Evolutionary conservation across 2,797 vertebrate species (phyloP), one percentile per base, ranked within the genome.

Genomic region (Sylvilagus floridanus): DNA sequence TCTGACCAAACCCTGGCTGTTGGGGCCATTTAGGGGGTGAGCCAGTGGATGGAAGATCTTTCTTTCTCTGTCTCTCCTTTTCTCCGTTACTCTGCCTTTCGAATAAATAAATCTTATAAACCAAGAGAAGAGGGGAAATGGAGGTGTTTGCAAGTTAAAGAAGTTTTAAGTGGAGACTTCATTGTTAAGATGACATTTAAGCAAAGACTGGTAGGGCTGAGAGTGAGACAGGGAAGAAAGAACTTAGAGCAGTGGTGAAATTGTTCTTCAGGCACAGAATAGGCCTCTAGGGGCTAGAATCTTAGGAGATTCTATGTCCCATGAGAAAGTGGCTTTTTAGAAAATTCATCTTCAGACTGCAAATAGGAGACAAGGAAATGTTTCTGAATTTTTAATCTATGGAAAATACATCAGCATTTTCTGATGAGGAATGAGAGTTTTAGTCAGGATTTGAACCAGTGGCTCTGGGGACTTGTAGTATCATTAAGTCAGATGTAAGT

Each of bases 381-480:
- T 89, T 88, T 73, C 32, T 83, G 69, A 76, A 28, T 4, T 87
- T 28, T n/a, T 71, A 21, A 65, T 50, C 82, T 85, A 28, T 12
- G n/a, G 35, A 94, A 76, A 73, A 90, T 84, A 63, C 24, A 76
- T 28, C 78, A 84, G 54, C 19, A 50, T 96, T 94, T 96, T 91
- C 72, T 84, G 26, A 84, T 65, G 63, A 90, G 57, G 28, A 88
- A 68, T 77, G 19, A 93, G 79, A 91, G 83, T 72, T 87, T 91
- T 82, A 89, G 42, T 84, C 6, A 42, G 71, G 76, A 88, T 96
- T 97, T 91, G 96, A 97, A 96, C 90, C 26, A 57, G 88, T 73
- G 85, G 42, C 91, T 86, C 84, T 26, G 10, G 90, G 91, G 90
- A 97, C 90, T 73, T 62, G 17, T 26, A 42, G 32, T 88, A 92